Evolutionary conservation across 2,888 invertebrate species (phyloP).

Genomic region (Eupithecia centaureata): DNA sequence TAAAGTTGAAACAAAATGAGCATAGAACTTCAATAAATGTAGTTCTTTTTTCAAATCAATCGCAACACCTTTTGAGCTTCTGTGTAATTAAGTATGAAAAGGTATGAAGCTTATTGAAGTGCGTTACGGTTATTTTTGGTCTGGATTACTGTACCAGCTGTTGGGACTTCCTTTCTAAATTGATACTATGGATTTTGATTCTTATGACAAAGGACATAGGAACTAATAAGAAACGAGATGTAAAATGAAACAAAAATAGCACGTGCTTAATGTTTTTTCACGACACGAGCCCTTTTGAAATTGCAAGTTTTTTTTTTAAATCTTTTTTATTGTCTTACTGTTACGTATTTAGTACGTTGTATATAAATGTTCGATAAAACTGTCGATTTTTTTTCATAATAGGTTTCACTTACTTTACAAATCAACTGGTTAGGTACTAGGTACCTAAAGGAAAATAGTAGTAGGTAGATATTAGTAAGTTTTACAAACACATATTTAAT

Average conservation of each 20-base stretch:
- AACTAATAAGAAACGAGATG: neutral
- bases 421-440: too few species aligned
- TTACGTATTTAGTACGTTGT: too few species aligned
- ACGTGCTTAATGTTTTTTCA: neutral
- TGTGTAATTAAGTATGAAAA: conserved; percentile 13
- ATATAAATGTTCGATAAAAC: too few species aligned
- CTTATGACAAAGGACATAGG: neutral
- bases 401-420: too few species aligned
- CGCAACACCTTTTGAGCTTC: conserved; percentile 23
- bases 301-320: neutral
- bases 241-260: neutral
- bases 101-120: conserved; percentile 12
- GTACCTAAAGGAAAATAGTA: too few species aligned
- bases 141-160: conserved; percentile 21
- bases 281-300: neutral
- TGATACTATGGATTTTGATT: conserved; percentile 6
- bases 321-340: too few species aligned
- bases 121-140: conserved; percentile 22
- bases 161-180: conserved; percentile 5
- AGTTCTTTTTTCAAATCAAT: conserved; percentile 24
- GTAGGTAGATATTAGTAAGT: too few species aligned
- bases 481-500: too few species aligned
- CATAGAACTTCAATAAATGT: neutral
- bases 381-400: too few species aligned
- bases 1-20: conserved; percentile 1